Conservation (phyloP, 1,140 invertebrate genomes). For the Drosophila simulans region DNA sequence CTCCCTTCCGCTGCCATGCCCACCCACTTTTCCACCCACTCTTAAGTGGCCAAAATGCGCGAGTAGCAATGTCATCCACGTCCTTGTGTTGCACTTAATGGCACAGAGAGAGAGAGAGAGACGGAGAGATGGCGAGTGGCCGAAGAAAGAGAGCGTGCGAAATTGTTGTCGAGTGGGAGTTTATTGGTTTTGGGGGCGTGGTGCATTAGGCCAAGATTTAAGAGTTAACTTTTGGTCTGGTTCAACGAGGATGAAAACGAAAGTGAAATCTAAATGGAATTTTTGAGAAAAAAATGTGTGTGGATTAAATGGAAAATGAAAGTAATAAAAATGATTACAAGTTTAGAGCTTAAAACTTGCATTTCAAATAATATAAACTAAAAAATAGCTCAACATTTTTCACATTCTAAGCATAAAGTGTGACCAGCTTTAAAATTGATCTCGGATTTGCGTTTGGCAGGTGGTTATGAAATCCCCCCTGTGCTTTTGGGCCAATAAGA, state of each 20-base stretch:
- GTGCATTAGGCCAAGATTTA: constrained; percentile 40
- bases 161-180: constrained; percentile 15
- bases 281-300: neutral
- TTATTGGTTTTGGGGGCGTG: constrained; percentile 38
- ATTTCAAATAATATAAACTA: too few relatives aligned
- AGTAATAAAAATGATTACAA: too few relatives aligned
- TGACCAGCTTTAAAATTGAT: too few relatives aligned
- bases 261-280: constrained; percentile 23
- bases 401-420: too few relatives aligned
- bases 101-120: neutral
- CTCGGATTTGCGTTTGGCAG: too few relatives aligned
- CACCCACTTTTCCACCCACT: neutral
- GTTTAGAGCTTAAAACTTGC: too few relatives aligned
- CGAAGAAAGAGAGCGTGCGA: neutral
- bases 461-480: too few relatives aligned
- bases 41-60: constrained; percentile 47
- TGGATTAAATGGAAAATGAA: too few relatives aligned
- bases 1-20: too few relatives aligned
- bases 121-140: neutral
- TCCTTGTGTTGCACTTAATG: constrained; percentile 44
- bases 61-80: constrained; percentile 48
- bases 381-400: too few relatives aligned
- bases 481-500: too few relatives aligned
- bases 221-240: constrained; percentile 2
- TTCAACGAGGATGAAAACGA: constrained; percentile 2